A percentile compares a stretch with the other conserved stretches of the same genome.
Conservation (phyloP, 2,888 invertebrate genomes). For the Orchesellides sinensis region DNA sequence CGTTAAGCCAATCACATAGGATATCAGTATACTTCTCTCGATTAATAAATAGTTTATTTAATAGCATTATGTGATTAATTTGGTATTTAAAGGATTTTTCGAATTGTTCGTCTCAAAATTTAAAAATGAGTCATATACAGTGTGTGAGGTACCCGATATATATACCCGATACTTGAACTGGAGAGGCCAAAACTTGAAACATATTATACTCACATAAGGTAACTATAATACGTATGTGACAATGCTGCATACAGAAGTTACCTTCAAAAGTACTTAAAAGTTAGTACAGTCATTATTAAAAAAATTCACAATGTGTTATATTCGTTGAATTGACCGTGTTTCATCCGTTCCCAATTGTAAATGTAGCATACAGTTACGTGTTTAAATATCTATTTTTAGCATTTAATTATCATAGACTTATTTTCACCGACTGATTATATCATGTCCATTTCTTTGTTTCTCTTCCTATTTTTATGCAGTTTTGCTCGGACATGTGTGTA, state of each 20-base stretch:
- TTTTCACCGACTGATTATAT: slow-evolving; percentile 6
- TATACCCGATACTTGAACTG: no score
- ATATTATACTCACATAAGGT: no score
- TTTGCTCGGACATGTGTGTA: slow-evolving; percentile 12
- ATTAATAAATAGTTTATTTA: background rate
- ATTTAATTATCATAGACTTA: slow-evolving; percentile 5
- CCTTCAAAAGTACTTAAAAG: slow-evolving; percentile 47
- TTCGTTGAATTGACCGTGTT: slow-evolving; percentile 46
- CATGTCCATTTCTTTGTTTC: background rate
- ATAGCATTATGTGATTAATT: background rate
- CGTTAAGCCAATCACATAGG: slow-evolving; percentile 1
- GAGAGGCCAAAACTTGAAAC: no score
- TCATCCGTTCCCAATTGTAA: slow-evolving; percentile 44
- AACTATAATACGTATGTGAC: no score
- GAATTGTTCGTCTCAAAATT: background rate
- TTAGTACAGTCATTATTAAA: slow-evolving; percentile 59
- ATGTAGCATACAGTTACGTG: background rate
- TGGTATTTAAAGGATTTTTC: slow-evolving; percentile 3
- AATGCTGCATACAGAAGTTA: background rate
- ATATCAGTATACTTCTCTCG: slow-evolving; percentile 9
- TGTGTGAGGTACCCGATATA: no score
- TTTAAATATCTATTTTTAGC: slow-evolving; percentile 21
- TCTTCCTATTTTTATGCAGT: slow-evolving; percentile 19
- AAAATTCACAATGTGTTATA: slow-evolving; percentile 31
- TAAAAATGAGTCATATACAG: slow-evolving; percentile 3